Percentiles rank a stretch among this genome's conserved stretches.
These are phyloP conservation scores for Enteromius unitaeniatus DNA, from an alignment of 2,797 vertebrate species.

Conservation along the genomic window DNA sequence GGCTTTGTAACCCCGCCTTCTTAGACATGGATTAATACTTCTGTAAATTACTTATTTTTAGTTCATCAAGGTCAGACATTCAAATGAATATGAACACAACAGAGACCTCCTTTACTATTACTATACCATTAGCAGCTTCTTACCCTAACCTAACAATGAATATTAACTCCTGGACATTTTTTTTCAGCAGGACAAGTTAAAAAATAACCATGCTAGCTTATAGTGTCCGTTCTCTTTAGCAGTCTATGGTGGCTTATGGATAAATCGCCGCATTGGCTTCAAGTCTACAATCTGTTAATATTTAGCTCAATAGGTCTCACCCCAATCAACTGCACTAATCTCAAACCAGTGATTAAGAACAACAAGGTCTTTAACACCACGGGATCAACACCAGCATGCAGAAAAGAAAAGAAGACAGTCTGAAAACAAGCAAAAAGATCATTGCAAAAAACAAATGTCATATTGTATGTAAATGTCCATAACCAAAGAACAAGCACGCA, in stretches of 20 bases:
- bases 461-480: no score
- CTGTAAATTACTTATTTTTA: background rate
- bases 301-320: constrained; percentile 10
- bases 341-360: constrained; percentile 16
- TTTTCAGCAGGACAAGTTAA: background rate
- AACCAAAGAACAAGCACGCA: background rate
- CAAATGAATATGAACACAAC: background rate
- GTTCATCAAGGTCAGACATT: background rate
- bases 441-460: background rate
- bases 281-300: constrained; percentile 6
- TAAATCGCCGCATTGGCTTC: background rate
- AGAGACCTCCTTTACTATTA: background rate
- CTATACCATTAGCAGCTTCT: background rate
- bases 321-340: constrained; percentile 18
- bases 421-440: background rate
- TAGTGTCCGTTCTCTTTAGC: background rate
- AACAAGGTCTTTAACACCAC: background rate
- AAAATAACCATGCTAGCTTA: background rate
- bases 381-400: background rate
- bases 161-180: background rate
- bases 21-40: background rate
- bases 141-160: background rate
- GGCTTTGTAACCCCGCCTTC: background rate
- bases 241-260: background rate
- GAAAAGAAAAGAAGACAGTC: background rate